Evolutionary conservation across 2,888 invertebrate species (phyloP).

Genomic region (Nomada ruficornis): DNA sequence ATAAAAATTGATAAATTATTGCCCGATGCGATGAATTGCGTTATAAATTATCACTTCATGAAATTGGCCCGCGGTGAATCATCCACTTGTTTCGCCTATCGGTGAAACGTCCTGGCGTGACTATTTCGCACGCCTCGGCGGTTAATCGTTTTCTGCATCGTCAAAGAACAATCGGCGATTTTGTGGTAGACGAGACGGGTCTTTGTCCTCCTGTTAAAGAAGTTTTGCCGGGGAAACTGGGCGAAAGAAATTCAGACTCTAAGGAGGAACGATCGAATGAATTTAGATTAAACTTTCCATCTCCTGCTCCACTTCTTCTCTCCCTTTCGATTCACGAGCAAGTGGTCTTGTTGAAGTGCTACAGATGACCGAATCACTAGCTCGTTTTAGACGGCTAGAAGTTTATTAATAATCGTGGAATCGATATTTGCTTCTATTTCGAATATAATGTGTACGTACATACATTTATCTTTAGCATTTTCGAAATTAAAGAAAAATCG

Average conservation of each 20-base stretch:
- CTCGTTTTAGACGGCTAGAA: neutral
- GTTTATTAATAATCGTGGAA: constrained; percentile 1
- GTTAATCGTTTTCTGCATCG: constrained; percentile 15
- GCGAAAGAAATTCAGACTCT: constrained; percentile 12
- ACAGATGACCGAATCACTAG: constrained; percentile 5
- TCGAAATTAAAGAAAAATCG: too few relatives aligned
- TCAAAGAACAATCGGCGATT: constrained; percentile 37
- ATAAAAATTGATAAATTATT: constrained; percentile 41
- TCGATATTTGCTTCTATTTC: neutral
- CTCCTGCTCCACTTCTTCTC: neutral
- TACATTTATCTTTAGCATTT: neutral
- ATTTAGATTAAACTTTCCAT: constrained; percentile 47
- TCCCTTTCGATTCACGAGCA: neutral
- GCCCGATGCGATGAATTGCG: neutral
- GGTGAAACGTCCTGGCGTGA: constrained; percentile 19
- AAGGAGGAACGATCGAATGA: constrained; percentile 33
- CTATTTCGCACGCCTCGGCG: neutral
- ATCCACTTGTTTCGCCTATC: neutral
- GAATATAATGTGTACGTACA: neutral
- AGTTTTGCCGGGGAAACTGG: constrained; percentile 9
- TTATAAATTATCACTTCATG: constrained; percentile 35
- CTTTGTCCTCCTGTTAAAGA: constrained; percentile 1
- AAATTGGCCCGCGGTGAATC: constrained; percentile 37
- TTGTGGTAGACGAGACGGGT: neutral
- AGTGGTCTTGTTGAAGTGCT: neutral